Percentiles rank a stretch among this genome's conserved stretches.
phyloP scores from a whole-genome alignment of 2,113 vertebrate genomes.

The Oxyura jamaicensis region DNA sequence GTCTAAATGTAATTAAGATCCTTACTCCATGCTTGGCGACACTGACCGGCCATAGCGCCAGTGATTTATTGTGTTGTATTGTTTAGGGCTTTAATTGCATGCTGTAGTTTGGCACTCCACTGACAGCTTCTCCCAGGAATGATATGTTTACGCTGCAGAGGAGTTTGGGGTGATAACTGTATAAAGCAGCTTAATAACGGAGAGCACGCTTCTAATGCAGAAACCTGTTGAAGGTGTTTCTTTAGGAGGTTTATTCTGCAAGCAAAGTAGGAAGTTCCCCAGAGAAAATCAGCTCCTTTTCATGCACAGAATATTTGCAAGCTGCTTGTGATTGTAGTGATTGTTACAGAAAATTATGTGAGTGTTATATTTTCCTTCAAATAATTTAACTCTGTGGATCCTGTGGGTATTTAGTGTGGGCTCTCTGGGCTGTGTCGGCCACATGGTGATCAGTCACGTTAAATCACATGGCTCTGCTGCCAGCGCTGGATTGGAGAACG shows the following conservation, averaged over 20 bases:
- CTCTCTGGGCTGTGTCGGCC: slow-evolving; percentile 17
- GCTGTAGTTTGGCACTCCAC: slow-evolving; percentile 57
- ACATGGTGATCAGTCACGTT: slow-evolving; percentile 23
- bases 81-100: slow-evolving; percentile 72
- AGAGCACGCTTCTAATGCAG: not conserved
- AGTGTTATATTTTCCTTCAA: slow-evolving; percentile 48
- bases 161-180: slow-evolving; percentile 58
- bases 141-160: slow-evolving; percentile 63
- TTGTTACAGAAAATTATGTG: slow-evolving; percentile 48
- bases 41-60: slow-evolving; percentile 54
- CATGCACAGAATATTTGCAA: slow-evolving; percentile 21
- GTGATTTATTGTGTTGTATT: slow-evolving; percentile 71
- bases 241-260: not conserved
- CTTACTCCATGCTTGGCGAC: slow-evolving; percentile 69
- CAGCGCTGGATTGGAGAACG: not conserved
- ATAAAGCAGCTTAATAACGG: slow-evolving; percentile 56
- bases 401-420: slow-evolving; percentile 32
- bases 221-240: slow-evolving; percentile 49
- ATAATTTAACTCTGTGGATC: slow-evolving; percentile 50
- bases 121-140: slow-evolving; percentile 69
- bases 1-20: slow-evolving; percentile 77
- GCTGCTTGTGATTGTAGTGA: slow-evolving; percentile 13
- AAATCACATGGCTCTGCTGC: slow-evolving; percentile 28
- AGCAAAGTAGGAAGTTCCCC: slow-evolving; percentile 23
- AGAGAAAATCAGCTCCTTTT: slow-evolving; percentile 20